A percentile compares a stretch with the other conserved stretches of the same genome.
phyloP scores from a whole-genome alignment of 2,888 invertebrate species.

The Tricholauxania praeusta region DNA sequence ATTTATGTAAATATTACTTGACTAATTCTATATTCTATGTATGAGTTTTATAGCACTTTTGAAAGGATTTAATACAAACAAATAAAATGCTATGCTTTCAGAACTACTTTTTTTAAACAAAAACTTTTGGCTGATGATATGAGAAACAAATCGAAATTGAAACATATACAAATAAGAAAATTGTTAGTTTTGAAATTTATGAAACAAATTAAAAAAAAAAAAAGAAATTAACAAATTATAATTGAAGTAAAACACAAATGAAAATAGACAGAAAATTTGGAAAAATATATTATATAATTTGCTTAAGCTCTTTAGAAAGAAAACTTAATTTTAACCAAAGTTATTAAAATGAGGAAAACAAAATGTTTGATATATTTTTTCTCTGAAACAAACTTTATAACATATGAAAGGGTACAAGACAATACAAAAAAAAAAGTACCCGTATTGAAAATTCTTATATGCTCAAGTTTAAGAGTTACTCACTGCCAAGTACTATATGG shows the following conservation, averaged over 20 bases:
- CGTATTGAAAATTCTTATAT: no score
- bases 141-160: constrained; percentile 27
- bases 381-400: no score
- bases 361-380: not conserved
- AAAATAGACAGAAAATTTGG: constrained; percentile 32
- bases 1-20: no score
- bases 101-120: no score
- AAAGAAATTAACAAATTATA: constrained; percentile 23
- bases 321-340: no score
- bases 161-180: constrained; percentile 12
- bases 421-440: no score
- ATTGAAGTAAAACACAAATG: not conserved
- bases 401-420: no score
- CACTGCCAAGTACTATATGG: no score
- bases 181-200: constrained; percentile 35
- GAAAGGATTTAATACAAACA: not conserved
- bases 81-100: not conserved
- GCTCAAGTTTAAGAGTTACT: no score
- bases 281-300: constrained; percentile 3
- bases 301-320: constrained; percentile 41
- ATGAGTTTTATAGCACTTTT: no score
- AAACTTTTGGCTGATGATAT: constrained; percentile 8
- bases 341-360: constrained; percentile 19
- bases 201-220: constrained; percentile 25
- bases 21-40: no score